These are phyloP conservation scores for Steromphala cineraria DNA, from an alignment of 2,888 invertebrate genomes.

Conservation along the genomic window DNA sequence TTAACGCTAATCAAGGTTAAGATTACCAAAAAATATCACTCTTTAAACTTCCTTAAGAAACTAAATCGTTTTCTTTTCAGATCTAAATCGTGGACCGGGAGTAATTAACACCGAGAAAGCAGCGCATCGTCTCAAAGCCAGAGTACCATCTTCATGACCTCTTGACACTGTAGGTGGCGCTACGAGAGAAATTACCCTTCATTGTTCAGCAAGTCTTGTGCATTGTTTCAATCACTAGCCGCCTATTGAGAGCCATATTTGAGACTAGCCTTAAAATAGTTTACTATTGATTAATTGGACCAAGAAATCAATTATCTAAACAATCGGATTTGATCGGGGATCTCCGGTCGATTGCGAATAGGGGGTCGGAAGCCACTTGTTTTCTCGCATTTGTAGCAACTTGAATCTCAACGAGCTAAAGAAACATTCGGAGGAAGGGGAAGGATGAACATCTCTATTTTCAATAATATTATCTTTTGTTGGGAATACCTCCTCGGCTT, in stretches of 20 bases:
- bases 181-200: background rate
- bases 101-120: no score
- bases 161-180: no score
- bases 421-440: background rate
- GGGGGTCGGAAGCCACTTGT: slow-evolving; percentile 16
- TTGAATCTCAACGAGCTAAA: slow-evolving; percentile 2
- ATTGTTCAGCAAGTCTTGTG: background rate
- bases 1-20: no score
- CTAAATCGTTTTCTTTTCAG: no score
- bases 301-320: slow-evolving; percentile 17
- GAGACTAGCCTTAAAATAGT: slow-evolving; percentile 20
- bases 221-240: slow-evolving; percentile 17
- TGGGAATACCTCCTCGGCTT: background rate
- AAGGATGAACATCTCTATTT: background rate
- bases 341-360: slow-evolving; percentile 18
- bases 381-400: slow-evolving; percentile 14
- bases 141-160: no score
- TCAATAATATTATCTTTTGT: slow-evolving; percentile 19
- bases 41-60: no score
- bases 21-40: no score
- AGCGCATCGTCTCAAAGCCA: no score
- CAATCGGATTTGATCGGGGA: slow-evolving; percentile 17
- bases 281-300: slow-evolving; percentile 13
- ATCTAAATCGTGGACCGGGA: no score
- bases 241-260: slow-evolving; percentile 15